Percentiles rank a stretch among this genome's conserved stretches.
These are phyloP conservation scores for Dinoponera quadriceps DNA, from an alignment of 1,140 invertebrate species.

Conservation along the genomic window DNA sequence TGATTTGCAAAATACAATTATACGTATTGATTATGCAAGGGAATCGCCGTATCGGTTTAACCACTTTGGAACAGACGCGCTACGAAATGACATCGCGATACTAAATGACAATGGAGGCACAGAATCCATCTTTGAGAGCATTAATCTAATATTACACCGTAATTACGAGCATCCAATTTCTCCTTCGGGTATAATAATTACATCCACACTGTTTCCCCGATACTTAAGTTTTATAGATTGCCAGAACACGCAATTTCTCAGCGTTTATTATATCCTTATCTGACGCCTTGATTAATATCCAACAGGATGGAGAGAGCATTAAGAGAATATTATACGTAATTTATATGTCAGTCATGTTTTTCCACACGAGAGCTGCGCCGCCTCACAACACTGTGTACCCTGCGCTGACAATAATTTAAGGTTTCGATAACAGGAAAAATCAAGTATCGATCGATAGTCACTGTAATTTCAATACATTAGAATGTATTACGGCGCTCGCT, in stretches of 20 bases:
- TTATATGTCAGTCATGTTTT: slow-evolving; percentile 36
- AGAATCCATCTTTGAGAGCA: background rate
- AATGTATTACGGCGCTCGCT: slow-evolving; percentile 23
- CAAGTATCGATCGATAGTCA: slow-evolving; percentile 10
- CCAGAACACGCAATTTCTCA: slow-evolving; percentile 9
- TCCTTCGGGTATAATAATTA: slow-evolving; percentile 24
- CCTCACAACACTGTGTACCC: background rate
- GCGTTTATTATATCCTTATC: slow-evolving; percentile 31
- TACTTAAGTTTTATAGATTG: slow-evolving; percentile 30
- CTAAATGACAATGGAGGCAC: background rate
- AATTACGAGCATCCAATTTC: slow-evolving; percentile 17
- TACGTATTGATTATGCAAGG: too few relatives aligned
- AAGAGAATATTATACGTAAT: slow-evolving; percentile 44
- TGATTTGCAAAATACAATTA: too few relatives aligned
- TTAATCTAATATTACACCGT: background rate
- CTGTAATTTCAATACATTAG: slow-evolving; percentile 49
- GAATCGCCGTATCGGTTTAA: background rate
- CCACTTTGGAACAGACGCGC: background rate
- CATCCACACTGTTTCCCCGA: slow-evolving; percentile 5
- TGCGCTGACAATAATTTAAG: slow-evolving; percentile 37
- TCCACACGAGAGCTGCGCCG: slow-evolving; percentile 2
- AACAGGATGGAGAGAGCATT: slow-evolving; percentile 21
- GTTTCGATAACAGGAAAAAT: slow-evolving; percentile 52
- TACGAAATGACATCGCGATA: background rate
- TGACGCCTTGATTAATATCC: slow-evolving; percentile 34